Base-by-base conservation (phyloP, 2,888 invertebrate genomes). In the Drosophila birchii region DNA sequence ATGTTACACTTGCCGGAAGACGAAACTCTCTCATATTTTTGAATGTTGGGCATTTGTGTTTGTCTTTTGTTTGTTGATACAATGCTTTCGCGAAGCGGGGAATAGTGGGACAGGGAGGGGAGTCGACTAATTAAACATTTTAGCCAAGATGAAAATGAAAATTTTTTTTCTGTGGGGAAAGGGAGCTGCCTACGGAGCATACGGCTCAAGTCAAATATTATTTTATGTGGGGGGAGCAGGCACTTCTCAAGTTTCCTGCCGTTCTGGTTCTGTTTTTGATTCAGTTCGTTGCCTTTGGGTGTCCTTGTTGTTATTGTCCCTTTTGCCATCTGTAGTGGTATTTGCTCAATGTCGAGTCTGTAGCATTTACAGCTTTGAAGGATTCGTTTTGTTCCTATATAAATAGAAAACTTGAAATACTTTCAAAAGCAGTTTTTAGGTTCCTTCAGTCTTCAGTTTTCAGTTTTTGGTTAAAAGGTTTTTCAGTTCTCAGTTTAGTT, bases 91-190 rank as follows among this genome's bases (percentile, higher is more conserved):
- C 44, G 29, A 0, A 8, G 23, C 26, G 23, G 23, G 36, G 14
- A 18, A 23, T 6, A 20, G 18, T 26, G 12, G 3, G 5, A 34
- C 36, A 16, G n/a, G 16, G 43, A 20, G 36, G 16, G 23, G 56
- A 73, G 75, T 63, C 55, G 59, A 68, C 78, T 88, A 86, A 83
- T 83, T 88, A 88, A 83, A 88, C 69, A 88, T 82, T 88, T 86
- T 72, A 61, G 69, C 38, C 60, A 9, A 88, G 82, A 88, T 78
- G 62, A 73, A 87, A 82, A 77, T 78, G 59, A 69, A 79, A 61
- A 75, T 74, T 79, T 63, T 72, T 72, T 63, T 26, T 26, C 5
- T 26, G 3, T 26, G 4, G 4, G 26, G 26, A n/a, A n/a, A n/a
- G n/a, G 20, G 26, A 11, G 3, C 26, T 26, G 26, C 26, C 26